Percentiles rank a stretch among this genome's conserved stretches.
These are phyloP conservation scores for Agriopis leucophaearia DNA, from an alignment of 2,888 invertebrate genomes.

Conservation along the genomic window DNA sequence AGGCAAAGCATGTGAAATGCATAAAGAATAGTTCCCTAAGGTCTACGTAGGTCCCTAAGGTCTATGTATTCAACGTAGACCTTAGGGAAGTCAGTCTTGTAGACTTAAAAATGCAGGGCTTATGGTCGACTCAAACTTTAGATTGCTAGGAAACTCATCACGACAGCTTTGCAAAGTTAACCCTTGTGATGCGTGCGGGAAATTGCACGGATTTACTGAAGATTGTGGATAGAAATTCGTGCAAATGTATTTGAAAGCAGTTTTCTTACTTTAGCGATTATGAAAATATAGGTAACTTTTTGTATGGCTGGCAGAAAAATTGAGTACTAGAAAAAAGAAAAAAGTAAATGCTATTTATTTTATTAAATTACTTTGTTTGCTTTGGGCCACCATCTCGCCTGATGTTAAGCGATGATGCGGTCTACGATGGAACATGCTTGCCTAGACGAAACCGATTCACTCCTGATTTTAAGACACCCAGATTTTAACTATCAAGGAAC, in stretches of 20 bases:
- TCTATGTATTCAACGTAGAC: too few relatives aligned
- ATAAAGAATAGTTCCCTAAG: background rate
- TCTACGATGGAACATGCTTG: too few relatives aligned
- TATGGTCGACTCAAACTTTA: constrained; percentile 5
- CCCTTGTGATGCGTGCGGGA: background rate
- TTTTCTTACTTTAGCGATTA: background rate
- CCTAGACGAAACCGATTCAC: too few relatives aligned
- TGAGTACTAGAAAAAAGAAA: background rate
- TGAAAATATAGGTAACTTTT: background rate
- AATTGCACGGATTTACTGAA: background rate
- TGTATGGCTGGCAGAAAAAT: background rate
- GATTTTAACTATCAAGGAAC: too few relatives aligned
- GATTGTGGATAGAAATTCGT: background rate
- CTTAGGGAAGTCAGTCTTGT: background rate
- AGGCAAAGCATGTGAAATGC: background rate
- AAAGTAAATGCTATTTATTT: background rate
- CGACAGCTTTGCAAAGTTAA: constrained; percentile 1
- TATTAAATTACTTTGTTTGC: too few relatives aligned
- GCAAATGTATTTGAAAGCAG: background rate
- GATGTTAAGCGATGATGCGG: too few relatives aligned
- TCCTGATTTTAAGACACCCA: too few relatives aligned
- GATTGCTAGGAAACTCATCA: constrained; percentile 4
- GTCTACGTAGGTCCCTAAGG: too few relatives aligned
- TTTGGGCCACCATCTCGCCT: too few relatives aligned
- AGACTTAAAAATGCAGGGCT: constrained; percentile 7